Conservation (phyloP, 2,888 invertebrate species). For the Ennomos erosarius region DNA sequence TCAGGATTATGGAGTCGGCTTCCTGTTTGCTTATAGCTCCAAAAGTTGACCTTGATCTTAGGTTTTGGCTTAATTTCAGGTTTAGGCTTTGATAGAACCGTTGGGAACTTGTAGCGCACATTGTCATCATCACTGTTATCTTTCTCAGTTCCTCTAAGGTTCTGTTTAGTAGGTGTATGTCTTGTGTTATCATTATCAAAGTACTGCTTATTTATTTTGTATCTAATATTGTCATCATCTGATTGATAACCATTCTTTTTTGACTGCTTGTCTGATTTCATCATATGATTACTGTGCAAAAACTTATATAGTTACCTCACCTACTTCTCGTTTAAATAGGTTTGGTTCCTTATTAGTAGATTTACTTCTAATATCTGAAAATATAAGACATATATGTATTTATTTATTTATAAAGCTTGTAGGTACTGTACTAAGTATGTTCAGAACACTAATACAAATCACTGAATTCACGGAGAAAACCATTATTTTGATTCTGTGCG, state of each 20-base stretch:
- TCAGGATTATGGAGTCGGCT: conserved; percentile 59
- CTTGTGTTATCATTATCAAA: conserved; percentile 57
- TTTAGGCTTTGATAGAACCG: conserved; percentile 57
- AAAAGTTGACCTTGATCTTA: conserved; percentile 80
- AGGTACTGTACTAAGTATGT: no score
- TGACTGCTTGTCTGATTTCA: conserved; percentile 57
- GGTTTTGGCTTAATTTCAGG: conserved; percentile 63
- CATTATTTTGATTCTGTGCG: no score
- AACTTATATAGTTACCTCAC: not conserved
- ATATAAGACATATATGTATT: no score
- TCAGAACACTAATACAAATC: no score
- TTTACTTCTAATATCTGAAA: no score
- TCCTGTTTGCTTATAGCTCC: conserved; percentile 69
- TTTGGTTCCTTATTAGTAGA: no score
- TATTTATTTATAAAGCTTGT: no score
- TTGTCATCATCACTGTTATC: conserved; percentile 62
- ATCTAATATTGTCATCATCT: conserved; percentile 76
- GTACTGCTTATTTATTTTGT: conserved; percentile 70
- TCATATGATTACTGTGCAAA: conserved; percentile 38
- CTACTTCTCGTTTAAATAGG: no score
- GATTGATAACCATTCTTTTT: conserved; percentile 69
- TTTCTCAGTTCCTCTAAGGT: conserved; percentile 41
- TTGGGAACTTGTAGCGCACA: conserved; percentile 71
- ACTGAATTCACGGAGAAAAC: no score
- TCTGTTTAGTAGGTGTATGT: conserved; percentile 52